Evolutionary conservation across 1,140 invertebrate genomes (phyloP), one percentile per base, ranked within the genome.

Genomic region (Pseudomyrmex cubaensis): DNA sequence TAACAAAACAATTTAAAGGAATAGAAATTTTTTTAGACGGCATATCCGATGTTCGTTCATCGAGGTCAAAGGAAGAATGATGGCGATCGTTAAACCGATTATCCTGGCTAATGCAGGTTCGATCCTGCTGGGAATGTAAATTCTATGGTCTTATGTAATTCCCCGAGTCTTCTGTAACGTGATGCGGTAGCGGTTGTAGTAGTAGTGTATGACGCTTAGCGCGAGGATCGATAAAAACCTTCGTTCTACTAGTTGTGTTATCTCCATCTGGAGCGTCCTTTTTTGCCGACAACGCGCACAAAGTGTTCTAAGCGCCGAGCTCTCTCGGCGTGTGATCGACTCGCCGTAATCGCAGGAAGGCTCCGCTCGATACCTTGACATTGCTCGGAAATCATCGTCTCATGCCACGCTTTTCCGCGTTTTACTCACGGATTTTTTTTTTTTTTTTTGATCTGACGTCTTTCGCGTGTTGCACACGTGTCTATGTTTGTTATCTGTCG

Each of bases 361-460:
- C 61, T 85, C 74, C 57, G 61, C 2, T 20, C 44, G 44, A 10
- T 66, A 74, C 83, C 85, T 84, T 86, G 62, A 80, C 62, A 67
- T 66, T 86, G 85, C 15, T n/a, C 22, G 17, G 13, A 22, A 25
- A 12, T 13, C n/a, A 20, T 12, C 54, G 22, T 15, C 56, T 75
- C 83, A 74, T n/a, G 50, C 46, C 17, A 3, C 4, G 35, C 50
- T 78, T 57, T 78, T 78, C 64, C 35, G 17, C 48, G 2, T 85
- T 50, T 13, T 15, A 57, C 15, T 50, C 50, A 7, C 2, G 46
- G 15, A 46, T 61, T 57, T 64, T 48, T 73, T 20, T 20, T 20
- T 61, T 57, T 64, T 48, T 73, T 25, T 10, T 35, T 8, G 15
- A 13, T 15, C 12, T 4, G 3, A 44, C 13, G 17, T 72, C 54